These are phyloP conservation scores for Etheostoma nigrum DNA, from an alignment of 2,797 vertebrate genomes.

Conservation along the genomic window DNA sequence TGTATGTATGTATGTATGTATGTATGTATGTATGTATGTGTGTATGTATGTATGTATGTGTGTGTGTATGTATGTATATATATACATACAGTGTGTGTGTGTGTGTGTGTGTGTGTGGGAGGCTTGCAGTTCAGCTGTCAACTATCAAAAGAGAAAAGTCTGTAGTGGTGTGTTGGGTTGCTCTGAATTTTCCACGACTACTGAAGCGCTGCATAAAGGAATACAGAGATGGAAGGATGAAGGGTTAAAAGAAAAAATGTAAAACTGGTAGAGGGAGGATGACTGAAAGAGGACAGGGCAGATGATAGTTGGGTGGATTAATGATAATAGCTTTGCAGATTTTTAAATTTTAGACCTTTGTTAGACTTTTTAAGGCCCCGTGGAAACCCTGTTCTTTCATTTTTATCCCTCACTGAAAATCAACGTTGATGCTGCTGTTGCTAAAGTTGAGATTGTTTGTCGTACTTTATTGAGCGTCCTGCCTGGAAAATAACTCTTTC, in stretches of 20 bases:
- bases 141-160: slow-evolving; percentile 6
- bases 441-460: not conserved
- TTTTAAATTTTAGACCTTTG: too few species aligned
- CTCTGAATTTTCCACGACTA: not conserved
- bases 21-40: too few species aligned
- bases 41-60: slow-evolving; percentile 13
- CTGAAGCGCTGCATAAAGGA: slow-evolving; percentile 17
- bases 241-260: not conserved
- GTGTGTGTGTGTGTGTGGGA: slow-evolving; percentile 10
- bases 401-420: not conserved
- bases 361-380: too few species aligned
- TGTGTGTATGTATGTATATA: slow-evolving; percentile 28
- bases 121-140: slow-evolving; percentile 23
- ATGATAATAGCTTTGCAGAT: not conserved
- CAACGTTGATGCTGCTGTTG: not conserved
- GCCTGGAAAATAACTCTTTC: not conserved
- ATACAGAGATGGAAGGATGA: not conserved
- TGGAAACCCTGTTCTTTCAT: too few species aligned
- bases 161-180: slow-evolving; percentile 10
- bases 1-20: slow-evolving; percentile 20
- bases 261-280: not conserved
- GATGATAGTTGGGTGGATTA: not conserved
- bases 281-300: not conserved
- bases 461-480: slow-evolving; percentile 4
- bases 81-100: too few species aligned